Evolutionary conservation across 2,888 invertebrate species (phyloP).

Genomic region (Campoplex capitator): DNA sequence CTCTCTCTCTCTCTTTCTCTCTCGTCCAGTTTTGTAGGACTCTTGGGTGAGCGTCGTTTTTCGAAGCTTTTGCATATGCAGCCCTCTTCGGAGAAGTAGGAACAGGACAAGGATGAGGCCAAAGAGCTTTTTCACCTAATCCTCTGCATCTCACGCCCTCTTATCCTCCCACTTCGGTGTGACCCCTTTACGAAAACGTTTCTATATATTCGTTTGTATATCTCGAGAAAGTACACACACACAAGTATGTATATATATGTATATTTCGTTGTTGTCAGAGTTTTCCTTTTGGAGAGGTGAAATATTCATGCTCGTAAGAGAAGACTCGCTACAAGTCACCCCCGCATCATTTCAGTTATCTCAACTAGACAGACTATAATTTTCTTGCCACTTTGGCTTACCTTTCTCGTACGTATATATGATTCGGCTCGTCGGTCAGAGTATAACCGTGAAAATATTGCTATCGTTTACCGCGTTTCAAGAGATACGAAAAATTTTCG

Average conservation of each 20-base stretch:
- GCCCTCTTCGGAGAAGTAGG: slow-evolving; percentile 23
- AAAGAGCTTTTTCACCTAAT: slow-evolving; percentile 60
- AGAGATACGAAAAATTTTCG: neutral
- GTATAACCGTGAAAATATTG: slow-evolving; percentile 18
- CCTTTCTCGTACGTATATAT: neutral
- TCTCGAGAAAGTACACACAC: slow-evolving; percentile 7
- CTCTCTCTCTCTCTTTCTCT: too few relatives aligned
- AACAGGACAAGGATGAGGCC: slow-evolving; percentile 1
- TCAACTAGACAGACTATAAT: slow-evolving; percentile 35
- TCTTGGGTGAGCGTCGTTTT: slow-evolving; percentile 4
- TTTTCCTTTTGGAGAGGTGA: slow-evolving; percentile 9
- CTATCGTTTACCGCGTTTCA: slow-evolving; percentile 3
- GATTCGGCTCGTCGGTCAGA: slow-evolving; percentile 13
- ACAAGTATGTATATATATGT: slow-evolving; percentile 1
- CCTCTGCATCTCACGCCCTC: slow-evolving; percentile 44
- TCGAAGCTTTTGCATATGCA: slow-evolving; percentile 31
- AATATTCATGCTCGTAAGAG: slow-evolving; percentile 41
- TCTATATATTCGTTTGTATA: slow-evolving; percentile 12
- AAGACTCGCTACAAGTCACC: slow-evolving; percentile 26
- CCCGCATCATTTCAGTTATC: slow-evolving; percentile 29
- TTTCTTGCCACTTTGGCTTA: slow-evolving; percentile 26
- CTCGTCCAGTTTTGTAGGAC: neutral
- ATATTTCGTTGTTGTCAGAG: slow-evolving; percentile 10
- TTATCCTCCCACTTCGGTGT: slow-evolving; percentile 22
- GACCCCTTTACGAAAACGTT: slow-evolving; percentile 24